Base-by-base conservation (phyloP, 1,140 invertebrate species). In the Meloidogyne floridensis region DNA sequence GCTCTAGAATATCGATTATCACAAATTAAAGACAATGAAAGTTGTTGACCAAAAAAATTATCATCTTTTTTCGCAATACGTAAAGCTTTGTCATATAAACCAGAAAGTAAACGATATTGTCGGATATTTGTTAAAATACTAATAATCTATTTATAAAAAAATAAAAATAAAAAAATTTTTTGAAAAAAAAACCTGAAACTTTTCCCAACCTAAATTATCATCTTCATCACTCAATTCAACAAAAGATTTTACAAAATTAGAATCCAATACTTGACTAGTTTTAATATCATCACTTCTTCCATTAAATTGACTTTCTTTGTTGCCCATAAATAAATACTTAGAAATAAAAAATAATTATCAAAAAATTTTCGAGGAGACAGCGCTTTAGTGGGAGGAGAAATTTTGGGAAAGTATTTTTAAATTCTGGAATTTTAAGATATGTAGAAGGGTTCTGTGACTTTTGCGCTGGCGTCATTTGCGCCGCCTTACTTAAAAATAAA, bases 91-190 rank as follows among this genome's bases (percentile, higher is more conserved):
- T 85, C 84, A 32, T 77, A 85, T 15, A 85, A 69, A 13, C 42
- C 20, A 15, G 79, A 74, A 15, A 85, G 75, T 73, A 85, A 47
- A 15, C 75, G 74, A 73, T 86, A 86, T 84, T 85, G 84, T n/a
- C 84, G 75, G 18, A 85, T 56, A 65, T 86, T 85, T 1, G 84
- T 86, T 18, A 85, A 79, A 51, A 85, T 79, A 11, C 77, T 3
- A 18, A 79, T 65, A 72, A 79, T 79, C 77, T 79, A 43, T 53
- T 7, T 1, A 18, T n/a, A n/a, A n/a, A n/a, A n/a, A n/a, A n/a
- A n/a, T n/a, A 5, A n/a, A 13, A 65, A n/a, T 65, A n/a, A 59
- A 11, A 72, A 51, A 18, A 72, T 42, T 43, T 7, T 32, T 80
- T 47, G 6, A n/a, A 81, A 15, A 47, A 80, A 80, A 79, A 13